Conservation (phyloP, 2,888 invertebrate species). For the Drosophila mayaguana region DNA sequence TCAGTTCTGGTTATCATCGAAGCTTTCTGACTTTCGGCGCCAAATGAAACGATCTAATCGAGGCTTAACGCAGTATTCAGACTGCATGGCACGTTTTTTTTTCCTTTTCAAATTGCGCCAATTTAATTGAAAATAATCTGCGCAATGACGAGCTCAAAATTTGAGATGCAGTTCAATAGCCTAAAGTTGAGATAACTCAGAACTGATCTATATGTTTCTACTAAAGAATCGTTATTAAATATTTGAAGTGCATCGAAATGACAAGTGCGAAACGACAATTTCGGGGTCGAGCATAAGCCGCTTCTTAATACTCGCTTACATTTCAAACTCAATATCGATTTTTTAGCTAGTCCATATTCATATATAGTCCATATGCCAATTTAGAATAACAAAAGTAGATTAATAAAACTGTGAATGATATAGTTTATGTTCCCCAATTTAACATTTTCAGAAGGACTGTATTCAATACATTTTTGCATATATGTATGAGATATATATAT, state of each 20-base stretch:
- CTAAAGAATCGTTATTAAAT: background rate
- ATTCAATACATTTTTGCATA: too few relatives aligned
- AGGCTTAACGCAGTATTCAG: slow-evolving; percentile 28
- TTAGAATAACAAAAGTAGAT: background rate
- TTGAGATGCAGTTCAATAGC: slow-evolving; percentile 34
- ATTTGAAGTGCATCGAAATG: background rate
- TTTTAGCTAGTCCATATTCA: too few relatives aligned
- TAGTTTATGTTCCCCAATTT: too few relatives aligned
- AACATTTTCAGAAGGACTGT: too few relatives aligned
- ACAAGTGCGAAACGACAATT: background rate
- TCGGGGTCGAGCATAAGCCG: background rate
- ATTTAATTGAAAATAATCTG: slow-evolving; percentile 8
- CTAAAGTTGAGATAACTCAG: slow-evolving; percentile 17
- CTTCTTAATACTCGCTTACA: background rate
- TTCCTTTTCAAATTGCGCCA: slow-evolving; percentile 10
- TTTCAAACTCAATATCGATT: background rate
- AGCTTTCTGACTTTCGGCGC: background rate
- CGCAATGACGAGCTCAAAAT: slow-evolving; percentile 4
- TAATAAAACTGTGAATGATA: too few relatives aligned
- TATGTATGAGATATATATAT: too few relatives aligned
- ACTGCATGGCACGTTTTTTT: slow-evolving; percentile 55
- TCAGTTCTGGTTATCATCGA: slow-evolving; percentile 4
- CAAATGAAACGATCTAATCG: background rate
- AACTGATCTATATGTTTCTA: background rate
- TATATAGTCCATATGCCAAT: background rate